Conservation (phyloP, 2,113 vertebrate genomes). For the Canis aureus region DNA sequence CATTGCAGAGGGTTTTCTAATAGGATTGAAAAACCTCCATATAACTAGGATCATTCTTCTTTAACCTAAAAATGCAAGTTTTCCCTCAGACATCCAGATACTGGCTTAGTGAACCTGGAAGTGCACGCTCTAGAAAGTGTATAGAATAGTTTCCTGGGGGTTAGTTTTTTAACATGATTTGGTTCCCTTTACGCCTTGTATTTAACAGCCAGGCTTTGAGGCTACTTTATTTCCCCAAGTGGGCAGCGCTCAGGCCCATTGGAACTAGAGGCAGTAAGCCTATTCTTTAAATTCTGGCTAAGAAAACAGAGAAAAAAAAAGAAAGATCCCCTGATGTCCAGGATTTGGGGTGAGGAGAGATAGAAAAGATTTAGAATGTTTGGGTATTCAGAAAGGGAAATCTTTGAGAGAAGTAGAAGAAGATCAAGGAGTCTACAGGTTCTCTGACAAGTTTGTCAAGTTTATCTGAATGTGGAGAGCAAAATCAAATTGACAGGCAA, state of each 20-base stretch:
- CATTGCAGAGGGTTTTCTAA: neutral
- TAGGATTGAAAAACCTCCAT: neutral
- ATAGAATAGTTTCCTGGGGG: neutral
- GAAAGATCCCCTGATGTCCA: neutral
- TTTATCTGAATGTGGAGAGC: neutral
- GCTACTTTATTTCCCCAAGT: neutral
- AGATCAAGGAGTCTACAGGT: neutral
- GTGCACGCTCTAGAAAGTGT: neutral
- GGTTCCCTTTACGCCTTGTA: neutral
- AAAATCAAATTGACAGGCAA: neutral
- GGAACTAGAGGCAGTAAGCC: neutral
- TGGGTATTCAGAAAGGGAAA: neutral
- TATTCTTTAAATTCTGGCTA: neutral
- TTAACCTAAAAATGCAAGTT: neutral
- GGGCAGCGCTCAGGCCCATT: neutral
- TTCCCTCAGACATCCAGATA: neutral
- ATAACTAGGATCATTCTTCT: neutral
- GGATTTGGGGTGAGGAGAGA: neutral
- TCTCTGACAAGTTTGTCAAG: neutral
- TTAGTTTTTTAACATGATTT: neutral
- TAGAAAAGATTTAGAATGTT: neutral
- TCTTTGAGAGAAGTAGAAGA: neutral
- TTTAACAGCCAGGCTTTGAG: neutral
- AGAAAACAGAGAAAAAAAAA: neutral
- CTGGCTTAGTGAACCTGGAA: neutral